These are phyloP conservation scores for Latrodectus geometricus DNA, from an alignment of 1,140 invertebrate species.

Conservation along the genomic window DNA sequence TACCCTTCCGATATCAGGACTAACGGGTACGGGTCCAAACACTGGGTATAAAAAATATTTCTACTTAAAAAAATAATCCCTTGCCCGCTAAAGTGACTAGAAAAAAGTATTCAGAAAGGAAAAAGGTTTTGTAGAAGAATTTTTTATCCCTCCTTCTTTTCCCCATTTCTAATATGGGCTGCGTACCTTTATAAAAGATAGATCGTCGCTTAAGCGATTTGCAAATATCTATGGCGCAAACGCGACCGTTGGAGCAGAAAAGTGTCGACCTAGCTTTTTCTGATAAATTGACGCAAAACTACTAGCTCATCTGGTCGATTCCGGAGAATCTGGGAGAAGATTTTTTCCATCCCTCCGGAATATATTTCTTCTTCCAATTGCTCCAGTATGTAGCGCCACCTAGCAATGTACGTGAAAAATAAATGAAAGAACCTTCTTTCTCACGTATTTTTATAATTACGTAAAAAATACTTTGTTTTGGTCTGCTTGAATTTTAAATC, in stretches of 20 bases:
- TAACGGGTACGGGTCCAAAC: constrained; percentile 28
- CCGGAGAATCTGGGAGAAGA: constrained; percentile 23
- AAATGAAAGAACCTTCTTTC: no score
- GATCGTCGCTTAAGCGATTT: constrained; percentile 61
- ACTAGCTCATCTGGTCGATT: constrained; percentile 44
- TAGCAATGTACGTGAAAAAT: neutral
- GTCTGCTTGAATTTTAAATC: no score
- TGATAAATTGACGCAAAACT: constrained; percentile 58
- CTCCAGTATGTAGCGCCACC: constrained; percentile 36
- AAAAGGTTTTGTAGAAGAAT: constrained; percentile 6
- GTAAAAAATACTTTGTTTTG: no score
- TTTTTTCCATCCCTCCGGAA: constrained; percentile 3
- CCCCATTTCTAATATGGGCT: constrained; percentile 34
- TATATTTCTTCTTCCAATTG: constrained; percentile 10
- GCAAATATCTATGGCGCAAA: constrained; percentile 59
- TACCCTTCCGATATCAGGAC: neutral
- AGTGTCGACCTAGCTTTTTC: constrained; percentile 62
- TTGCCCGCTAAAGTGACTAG: constrained; percentile 8
- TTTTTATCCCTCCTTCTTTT: constrained; percentile 20
- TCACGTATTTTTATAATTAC: no score
- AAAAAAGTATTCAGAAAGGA: constrained; percentile 25
- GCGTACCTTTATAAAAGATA: constrained; percentile 60
- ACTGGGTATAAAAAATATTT: constrained; percentile 36
- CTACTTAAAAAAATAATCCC: constrained; percentile 46
- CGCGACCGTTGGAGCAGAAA: constrained; percentile 38